Conservation (phyloP, 2,797 vertebrate species). For the Notamacropus eugenii region DNA sequence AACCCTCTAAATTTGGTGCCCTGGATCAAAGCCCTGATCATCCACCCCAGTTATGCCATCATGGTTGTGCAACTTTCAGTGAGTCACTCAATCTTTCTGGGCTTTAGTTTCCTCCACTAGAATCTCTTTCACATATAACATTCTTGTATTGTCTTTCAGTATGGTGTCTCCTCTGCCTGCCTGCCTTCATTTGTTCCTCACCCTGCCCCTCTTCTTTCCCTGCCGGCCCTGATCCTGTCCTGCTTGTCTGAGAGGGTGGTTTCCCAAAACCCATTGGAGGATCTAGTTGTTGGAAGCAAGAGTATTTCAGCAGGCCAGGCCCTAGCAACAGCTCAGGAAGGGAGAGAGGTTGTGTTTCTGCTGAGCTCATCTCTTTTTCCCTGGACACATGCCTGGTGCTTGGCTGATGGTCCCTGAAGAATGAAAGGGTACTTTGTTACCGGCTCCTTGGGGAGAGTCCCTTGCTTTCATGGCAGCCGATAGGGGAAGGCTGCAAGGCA, state of each 20-base stretch:
- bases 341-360: conserved; percentile 52
- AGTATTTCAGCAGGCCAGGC: background rate
- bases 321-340: background rate
- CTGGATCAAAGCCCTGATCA: background rate
- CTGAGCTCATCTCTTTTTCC: conserved; percentile 62
- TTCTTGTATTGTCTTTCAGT: background rate
- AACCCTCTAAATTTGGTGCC: background rate
- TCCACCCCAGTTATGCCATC: background rate
- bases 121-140: background rate
- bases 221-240: background rate
- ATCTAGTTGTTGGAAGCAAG: background rate
- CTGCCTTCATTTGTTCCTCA: background rate
- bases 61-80: background rate
- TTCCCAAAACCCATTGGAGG: conserved; percentile 63
- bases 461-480: background rate
- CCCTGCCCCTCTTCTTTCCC: background rate
- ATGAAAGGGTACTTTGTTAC: conserved; percentile 57
- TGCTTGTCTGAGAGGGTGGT: conserved; percentile 73
- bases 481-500: background rate
- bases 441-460: background rate
- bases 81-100: background rate
- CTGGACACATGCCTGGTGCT: background rate
- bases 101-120: background rate
- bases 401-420: conserved; percentile 28
- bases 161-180: background rate